Evolutionary conservation across 2,888 invertebrate genomes (phyloP), one percentile per base, ranked within the genome.

Genomic region (Aspidiotus destructor): DNA sequence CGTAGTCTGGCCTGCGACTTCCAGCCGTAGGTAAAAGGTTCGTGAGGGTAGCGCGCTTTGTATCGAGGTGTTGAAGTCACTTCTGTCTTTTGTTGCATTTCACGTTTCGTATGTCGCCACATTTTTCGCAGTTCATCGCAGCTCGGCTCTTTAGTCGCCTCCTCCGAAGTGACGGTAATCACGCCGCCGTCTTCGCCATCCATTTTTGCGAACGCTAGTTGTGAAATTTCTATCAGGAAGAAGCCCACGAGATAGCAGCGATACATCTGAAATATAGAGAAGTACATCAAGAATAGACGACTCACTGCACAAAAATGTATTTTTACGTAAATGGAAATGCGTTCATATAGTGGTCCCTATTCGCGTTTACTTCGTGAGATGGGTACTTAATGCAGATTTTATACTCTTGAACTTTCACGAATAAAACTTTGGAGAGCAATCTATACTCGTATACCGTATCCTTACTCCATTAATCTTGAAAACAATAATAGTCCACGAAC

Each of bases 11-110:
- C 57, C 41, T 62, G 62, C n/a, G 69, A 53, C 15, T 69, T 69
- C 69, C 69, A 69, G 40, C 69, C 69, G 62, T 69, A 69, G 8
- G 69, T 1, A 17, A 69, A 69, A 7, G 69, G 69, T 16, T 69
- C 69, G 44, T 67, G 67, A 16, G 58, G 60, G 17, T 60, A 44
- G 7, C 48, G 44, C 9, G 58, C 44, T 52, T 58, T 58, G 16
- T 17, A 58, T 16, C 41, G 42, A 41, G 54, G 53, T 42, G 62
- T 42, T 41, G 62, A 40, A n/a, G 69, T 62, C 9, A 57, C 17
- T 0, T 69, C 61, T 13, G 62, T n/a, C 17, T 69, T 61, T n/a
- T 62, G 62, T 15, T 62, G 69, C 69, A 69, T 69, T 69, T 62
- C 62, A n/a, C 69, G 62, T 62, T 69, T 69, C 28, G 60, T 68